Evolutionary conservation across 2,888 invertebrate species (phyloP).

Genomic region (Phengaris arion): DNA sequence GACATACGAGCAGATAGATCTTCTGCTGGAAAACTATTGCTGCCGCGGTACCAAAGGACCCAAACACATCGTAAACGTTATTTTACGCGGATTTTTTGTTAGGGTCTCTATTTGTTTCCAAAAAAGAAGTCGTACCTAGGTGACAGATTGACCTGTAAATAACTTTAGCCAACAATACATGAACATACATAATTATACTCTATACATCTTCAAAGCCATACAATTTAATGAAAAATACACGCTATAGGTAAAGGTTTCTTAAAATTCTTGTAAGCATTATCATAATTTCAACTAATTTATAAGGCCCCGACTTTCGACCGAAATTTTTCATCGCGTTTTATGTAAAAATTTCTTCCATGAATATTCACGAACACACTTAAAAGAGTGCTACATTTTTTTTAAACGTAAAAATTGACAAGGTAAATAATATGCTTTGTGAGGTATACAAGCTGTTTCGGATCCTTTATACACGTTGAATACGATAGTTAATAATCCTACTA

Average conservation of each 20-base stretch:
- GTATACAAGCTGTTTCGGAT: constrained; percentile 5
- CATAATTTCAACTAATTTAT: constrained; percentile 25
- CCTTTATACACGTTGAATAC: neutral
- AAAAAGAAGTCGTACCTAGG: too few species aligned
- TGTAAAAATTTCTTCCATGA: constrained; percentile 37
- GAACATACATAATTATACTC: too few species aligned
- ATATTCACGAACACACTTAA: constrained; percentile 35
- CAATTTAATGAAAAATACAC: neutral
- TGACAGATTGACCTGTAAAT: too few species aligned
- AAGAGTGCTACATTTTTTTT: constrained; percentile 21
- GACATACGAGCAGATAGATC: too few species aligned
- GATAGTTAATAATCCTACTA: too few species aligned
- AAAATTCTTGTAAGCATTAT: constrained; percentile 28
- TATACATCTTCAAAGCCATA: neutral
- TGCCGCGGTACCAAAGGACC: too few species aligned
- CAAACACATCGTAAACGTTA: too few species aligned
- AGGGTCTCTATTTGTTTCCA: too few species aligned
- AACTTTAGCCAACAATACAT: too few species aligned
- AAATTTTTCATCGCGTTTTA: constrained; percentile 36
- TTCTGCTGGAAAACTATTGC: too few species aligned
- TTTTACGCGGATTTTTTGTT: too few species aligned
- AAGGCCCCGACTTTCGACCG: constrained; percentile 18
- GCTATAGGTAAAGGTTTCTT: constrained; percentile 26
- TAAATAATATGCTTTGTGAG: constrained; percentile 8
- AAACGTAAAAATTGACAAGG: constrained; percentile 19